phyloP scores from a whole-genome alignment of 2,888 invertebrate genomes.

The Aelia acuminata region DNA sequence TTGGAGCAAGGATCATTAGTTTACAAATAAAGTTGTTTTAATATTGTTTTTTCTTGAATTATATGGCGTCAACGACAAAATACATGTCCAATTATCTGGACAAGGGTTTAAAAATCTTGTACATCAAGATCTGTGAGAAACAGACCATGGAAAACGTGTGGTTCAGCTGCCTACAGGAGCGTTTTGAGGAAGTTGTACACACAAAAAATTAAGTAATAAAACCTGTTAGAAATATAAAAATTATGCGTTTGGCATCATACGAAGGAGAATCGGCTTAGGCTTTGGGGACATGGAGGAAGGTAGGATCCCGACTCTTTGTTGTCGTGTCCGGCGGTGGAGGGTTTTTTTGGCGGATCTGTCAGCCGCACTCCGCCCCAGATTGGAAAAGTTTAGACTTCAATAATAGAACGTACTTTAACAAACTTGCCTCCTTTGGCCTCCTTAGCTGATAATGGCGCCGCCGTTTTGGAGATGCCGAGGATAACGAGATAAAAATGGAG shows the following conservation, averaged over 20 bases:
- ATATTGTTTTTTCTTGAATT: no score
- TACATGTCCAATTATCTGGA: no score
- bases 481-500: slow-evolving; percentile 32
- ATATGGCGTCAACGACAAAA: no score
- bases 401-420: slow-evolving; percentile 48
- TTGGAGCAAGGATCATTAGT: no score
- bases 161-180: no score
- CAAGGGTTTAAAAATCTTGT: no score
- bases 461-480: slow-evolving; percentile 8
- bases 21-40: no score
- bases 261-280: neutral
- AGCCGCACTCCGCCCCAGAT: slow-evolving; percentile 8
- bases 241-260: neutral
- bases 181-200: no score
- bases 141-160: no score
- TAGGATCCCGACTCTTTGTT: neutral
- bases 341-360: slow-evolving; percentile 9
- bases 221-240: no score
- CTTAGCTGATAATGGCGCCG: slow-evolving; percentile 23
- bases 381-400: slow-evolving; percentile 42
- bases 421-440: slow-evolving; percentile 23
- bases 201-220: no score
- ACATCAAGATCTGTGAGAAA: no score
- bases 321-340: slow-evolving; percentile 10
- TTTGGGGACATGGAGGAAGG: neutral